Evolutionary conservation across 1,140 invertebrate genomes (phyloP).

Genomic region (Dendroctonus valens): DNA sequence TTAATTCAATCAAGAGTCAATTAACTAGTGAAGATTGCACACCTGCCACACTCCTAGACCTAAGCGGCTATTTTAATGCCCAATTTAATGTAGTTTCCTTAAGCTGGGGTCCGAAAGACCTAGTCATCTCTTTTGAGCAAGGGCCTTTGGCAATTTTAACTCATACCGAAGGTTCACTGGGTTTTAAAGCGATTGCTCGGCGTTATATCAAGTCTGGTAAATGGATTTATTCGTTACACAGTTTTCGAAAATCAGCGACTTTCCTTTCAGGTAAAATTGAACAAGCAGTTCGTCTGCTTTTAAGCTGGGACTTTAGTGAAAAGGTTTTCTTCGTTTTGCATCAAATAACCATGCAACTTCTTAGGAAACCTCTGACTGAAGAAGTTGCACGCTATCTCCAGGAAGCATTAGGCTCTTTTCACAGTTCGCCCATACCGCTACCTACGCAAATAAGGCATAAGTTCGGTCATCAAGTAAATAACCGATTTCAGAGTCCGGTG

Average conservation of each 20-base stretch:
- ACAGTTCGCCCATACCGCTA: conserved; percentile 62
- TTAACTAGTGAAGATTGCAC: conserved; percentile 66
- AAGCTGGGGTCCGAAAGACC: conserved; percentile 53
- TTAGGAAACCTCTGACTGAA: conserved; percentile 63
- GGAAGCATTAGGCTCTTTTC: conserved; percentile 70
- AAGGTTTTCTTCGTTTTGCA: conserved; percentile 65
- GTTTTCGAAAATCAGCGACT: background rate
- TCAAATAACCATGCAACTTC: conserved; percentile 69
- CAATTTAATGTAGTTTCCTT: conserved; percentile 59
- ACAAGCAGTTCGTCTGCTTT: conserved; percentile 67
- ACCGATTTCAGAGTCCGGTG: background rate
- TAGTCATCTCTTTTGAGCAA: conserved; percentile 59
- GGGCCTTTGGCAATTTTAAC: conserved; percentile 53
- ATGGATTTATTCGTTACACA: background rate
- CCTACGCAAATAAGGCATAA: conserved; percentile 63
- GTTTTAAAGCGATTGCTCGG: conserved; percentile 55
- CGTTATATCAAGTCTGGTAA: conserved; percentile 59
- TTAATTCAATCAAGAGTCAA: conserved; percentile 67
- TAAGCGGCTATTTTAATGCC: conserved; percentile 68
- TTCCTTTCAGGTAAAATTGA: conserved; percentile 57
- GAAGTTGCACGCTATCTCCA: conserved; percentile 66
- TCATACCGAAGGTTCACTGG: conserved; percentile 42
- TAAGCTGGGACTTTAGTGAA: conserved; percentile 72
- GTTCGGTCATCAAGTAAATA: conserved; percentile 42
- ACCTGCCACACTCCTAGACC: conserved; percentile 62